A percentile compares a stretch with the other conserved stretches of the same genome.
Conservation (phyloP, 2,113 vertebrate species). For the Bagarius yarrelli region DNA sequence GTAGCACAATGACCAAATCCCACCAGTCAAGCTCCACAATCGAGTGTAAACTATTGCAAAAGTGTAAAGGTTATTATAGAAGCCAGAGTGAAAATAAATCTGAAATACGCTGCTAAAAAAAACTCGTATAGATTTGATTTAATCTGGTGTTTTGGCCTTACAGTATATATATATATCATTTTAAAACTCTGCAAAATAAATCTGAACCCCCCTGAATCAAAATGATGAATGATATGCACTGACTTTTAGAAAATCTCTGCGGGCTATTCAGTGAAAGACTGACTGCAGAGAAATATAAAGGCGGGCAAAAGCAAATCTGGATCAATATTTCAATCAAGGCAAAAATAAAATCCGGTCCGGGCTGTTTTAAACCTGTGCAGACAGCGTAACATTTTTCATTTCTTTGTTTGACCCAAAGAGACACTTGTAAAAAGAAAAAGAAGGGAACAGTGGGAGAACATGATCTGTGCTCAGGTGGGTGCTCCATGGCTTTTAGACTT, state of each 20-base stretch:
- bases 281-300: constrained; percentile 9
- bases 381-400: constrained; percentile 41
- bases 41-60: too few relatives aligned
- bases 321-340: constrained; percentile 43
- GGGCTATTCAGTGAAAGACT: not conserved
- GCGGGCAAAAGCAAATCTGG: constrained; percentile 14
- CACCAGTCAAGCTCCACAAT: too few relatives aligned
- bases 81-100: too few relatives aligned
- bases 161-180: too few relatives aligned
- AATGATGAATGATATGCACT: not conserved
- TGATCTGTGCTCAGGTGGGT: constrained; percentile 43
- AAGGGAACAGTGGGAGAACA: constrained; percentile 23
- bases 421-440: constrained; percentile 38
- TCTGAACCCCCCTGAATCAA: not conserved
- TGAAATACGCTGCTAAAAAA: too few relatives aligned
- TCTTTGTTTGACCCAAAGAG: constrained; percentile 28
- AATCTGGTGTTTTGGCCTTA: too few relatives aligned
- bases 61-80: too few relatives aligned
- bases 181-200: not conserved
- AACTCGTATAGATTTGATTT: too few relatives aligned
- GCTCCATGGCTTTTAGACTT: constrained; percentile 45
- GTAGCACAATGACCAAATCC: too few relatives aligned
- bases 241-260: not conserved
- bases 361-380: not conserved
- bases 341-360: constrained; percentile 25